Percentiles rank a stretch among this genome's conserved stretches.
phyloP scores from a whole-genome alignment of 1,140 invertebrate species.

The Drosophila pseudoobscura region DNA sequence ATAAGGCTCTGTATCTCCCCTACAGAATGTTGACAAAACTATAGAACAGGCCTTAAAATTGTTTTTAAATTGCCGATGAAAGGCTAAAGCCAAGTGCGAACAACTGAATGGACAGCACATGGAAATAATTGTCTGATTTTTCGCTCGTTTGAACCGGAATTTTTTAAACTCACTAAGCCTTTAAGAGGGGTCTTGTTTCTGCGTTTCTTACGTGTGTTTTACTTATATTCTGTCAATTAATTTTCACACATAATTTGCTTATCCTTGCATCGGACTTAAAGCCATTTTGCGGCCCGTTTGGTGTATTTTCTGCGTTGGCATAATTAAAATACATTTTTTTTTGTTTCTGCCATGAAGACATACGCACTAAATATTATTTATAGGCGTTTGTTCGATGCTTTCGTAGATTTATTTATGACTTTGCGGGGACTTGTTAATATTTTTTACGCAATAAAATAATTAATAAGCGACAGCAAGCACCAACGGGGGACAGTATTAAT shows the following conservation, averaged over 20 bases:
- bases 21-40: slow-evolving; percentile 44
- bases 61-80: slow-evolving; percentile 62
- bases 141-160: background rate
- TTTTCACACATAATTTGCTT: slow-evolving; percentile 60
- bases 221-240: slow-evolving; percentile 31
- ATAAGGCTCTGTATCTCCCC: slow-evolving; percentile 1
- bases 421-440: slow-evolving; percentile 56
- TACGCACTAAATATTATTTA: slow-evolving; percentile 59
- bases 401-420: slow-evolving; percentile 70
- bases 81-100: slow-evolving; percentile 40
- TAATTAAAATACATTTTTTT: slow-evolving; percentile 39
- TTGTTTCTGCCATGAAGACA: slow-evolving; percentile 34
- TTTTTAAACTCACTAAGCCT: background rate
- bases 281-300: slow-evolving; percentile 39
- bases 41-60: slow-evolving; percentile 51
- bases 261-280: slow-evolving; percentile 48
- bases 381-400: slow-evolving; percentile 33
- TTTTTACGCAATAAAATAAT: slow-evolving; percentile 59
- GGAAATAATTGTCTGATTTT: slow-evolving; percentile 15
- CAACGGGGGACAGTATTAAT: slow-evolving; percentile 42
- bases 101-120: slow-evolving; percentile 6
- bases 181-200: background rate
- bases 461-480: slow-evolving; percentile 38
- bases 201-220: background rate
- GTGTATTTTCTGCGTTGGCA: slow-evolving; percentile 9